Base-by-base conservation (phyloP, 2,797 vertebrate genomes). In the Betta splendens region DNA sequence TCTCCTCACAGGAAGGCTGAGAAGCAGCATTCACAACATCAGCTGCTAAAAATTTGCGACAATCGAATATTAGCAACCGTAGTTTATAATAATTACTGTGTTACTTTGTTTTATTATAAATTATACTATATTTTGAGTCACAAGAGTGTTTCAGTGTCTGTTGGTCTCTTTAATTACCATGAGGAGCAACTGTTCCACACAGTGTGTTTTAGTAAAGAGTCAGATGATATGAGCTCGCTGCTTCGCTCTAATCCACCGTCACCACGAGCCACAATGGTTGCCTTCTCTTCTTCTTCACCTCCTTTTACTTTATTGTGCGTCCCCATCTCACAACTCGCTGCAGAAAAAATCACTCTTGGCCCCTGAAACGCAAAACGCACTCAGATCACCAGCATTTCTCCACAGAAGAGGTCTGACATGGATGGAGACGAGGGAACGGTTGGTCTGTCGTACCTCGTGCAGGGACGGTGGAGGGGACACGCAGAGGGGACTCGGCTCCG, bases 401-500 rank as follows among this genome's bases (percentile, higher is more conserved):
- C 22, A n/a, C 38, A 40, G 5, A 21, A 31, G 23, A 45, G 12
- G n/a, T 42, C 20, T 49, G 4, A 22, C 15, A 47, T 36, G 39
- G 15, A 57, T 23, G 12, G 46, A 36, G 26, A 32, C 47, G 23
- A 35, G 55, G 39, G n/a, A 5, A 48, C 45, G 4, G 7, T 16
- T 33, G 28, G 42, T 56, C 17, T 23, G 39, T 64, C 66, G 29
- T 89, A 94, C 93, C 93, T 94, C 81, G 59, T 82, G 75, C 67
- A 83, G 78, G 60, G 75, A 54, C 35, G 84, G 78, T 63, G 72
- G 68, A 16, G 79, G 45, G 48, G 72, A 18, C 43, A 79, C 64
- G 53, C 55, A 42, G 23, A 68, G 45, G 57, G 15, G 45, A 46
- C 31, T 44, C 12, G 75, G 49, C 26, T 59, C 67, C 48, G 2